Conservation (phyloP, 2,113 vertebrate genomes). For the Tautogolabrus adspersus region DNA sequence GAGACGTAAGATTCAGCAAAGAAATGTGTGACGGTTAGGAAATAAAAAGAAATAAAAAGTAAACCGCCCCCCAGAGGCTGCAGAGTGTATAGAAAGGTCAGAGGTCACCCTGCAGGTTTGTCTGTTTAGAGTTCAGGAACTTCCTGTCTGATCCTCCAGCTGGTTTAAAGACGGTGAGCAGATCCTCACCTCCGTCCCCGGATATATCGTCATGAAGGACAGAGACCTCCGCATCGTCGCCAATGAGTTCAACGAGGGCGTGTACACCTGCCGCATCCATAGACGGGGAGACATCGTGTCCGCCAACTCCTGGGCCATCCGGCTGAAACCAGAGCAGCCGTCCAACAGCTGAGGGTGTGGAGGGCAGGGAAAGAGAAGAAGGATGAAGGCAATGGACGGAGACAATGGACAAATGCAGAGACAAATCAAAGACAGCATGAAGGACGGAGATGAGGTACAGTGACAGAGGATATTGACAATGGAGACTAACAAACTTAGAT, state of each 20-base stretch:
- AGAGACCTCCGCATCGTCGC: conserved; percentile 82
- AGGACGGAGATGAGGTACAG: too few species aligned
- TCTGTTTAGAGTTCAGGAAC: too few species aligned
- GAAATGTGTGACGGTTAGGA: too few species aligned
- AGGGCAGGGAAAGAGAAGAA: background rate
- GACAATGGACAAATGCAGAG: background rate
- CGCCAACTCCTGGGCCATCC: conserved; percentile 84
- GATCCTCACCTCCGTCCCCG: conserved; percentile 80
- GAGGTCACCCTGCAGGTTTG: too few species aligned
- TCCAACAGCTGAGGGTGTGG: conserved; percentile 73
- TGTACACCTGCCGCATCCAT: conserved; percentile 85
- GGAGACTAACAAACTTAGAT: too few species aligned
- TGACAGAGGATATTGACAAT: too few species aligned
- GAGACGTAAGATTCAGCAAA: too few species aligned
- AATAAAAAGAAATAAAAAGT: too few species aligned
- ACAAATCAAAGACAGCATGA: too few species aligned
- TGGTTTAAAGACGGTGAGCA: conserved; percentile 88
- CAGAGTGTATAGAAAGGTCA: too few species aligned
- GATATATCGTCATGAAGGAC: conserved; percentile 82
- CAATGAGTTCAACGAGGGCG: conserved; percentile 85
- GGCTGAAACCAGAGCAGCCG: conserved; percentile 75
- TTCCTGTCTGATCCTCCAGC: conserved; percentile 57
- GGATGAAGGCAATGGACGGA: background rate
- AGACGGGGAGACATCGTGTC: conserved; percentile 69
- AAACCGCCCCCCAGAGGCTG: too few species aligned